These are phyloP conservation scores for Hyperopisus bebe DNA, from an alignment of 2,113 vertebrate genomes.

Conservation along the genomic window DNA sequence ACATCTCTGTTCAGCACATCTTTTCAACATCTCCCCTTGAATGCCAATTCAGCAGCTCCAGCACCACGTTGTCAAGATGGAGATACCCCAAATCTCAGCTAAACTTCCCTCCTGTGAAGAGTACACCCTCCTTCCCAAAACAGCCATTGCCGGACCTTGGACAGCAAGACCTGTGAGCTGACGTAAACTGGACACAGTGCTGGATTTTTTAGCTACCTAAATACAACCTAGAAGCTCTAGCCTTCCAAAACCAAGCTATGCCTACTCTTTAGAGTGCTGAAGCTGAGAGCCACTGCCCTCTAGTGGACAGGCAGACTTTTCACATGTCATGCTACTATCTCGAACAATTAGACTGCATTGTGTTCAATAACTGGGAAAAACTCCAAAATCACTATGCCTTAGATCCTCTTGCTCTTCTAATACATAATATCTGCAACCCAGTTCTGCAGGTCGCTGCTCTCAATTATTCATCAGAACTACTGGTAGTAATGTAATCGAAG, in stretches of 20 bases:
- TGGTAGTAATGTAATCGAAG: not conserved
- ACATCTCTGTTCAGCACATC: not conserved
- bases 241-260: not conserved
- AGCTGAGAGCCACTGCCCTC: not conserved
- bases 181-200: not conserved
- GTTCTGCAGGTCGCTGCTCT: not conserved
- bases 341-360: not conserved
- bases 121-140: not conserved
- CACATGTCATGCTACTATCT: not conserved
- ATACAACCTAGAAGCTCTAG: not conserved
- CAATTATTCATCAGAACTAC: not conserved
- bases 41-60: not conserved
- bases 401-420: not conserved
- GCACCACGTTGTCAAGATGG: not conserved
- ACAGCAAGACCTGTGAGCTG: not conserved
- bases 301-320: not conserved
- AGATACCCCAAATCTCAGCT: not conserved
- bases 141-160: not conserved
- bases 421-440: not conserved
- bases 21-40: not conserved
- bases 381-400: not conserved
- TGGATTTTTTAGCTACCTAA: not conserved
- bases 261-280: not conserved
- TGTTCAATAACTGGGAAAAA: not conserved
- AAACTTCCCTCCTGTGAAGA: not conserved